phyloP scores from a whole-genome alignment of 1,140 invertebrate genomes.

The Brachionus sp. region DNA sequence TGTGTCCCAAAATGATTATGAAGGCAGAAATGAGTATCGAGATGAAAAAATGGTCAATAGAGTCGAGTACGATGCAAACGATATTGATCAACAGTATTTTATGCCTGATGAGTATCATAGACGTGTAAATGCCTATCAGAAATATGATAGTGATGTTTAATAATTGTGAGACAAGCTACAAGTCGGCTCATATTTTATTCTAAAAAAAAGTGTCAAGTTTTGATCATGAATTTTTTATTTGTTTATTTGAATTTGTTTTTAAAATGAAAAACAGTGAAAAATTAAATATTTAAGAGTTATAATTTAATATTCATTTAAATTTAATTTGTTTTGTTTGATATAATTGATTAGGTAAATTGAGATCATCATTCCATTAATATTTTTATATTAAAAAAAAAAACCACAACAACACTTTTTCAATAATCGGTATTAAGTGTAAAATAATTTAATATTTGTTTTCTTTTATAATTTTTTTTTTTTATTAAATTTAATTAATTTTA shows the following conservation, averaged over 20 bases:
- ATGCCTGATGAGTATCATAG: not conserved
- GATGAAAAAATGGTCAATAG: conserved; percentile 11
- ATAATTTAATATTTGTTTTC: not conserved
- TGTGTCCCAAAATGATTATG: not conserved
- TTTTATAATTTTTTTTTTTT: not conserved
- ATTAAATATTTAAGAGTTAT: not conserved
- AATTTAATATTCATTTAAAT: not conserved
- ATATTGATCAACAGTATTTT: conserved; percentile 16
- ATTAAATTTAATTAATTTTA: not conserved
- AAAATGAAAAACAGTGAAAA: not conserved
- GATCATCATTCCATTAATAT: not conserved
- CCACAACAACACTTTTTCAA: not conserved
- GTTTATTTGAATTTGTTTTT: too few relatives aligned
- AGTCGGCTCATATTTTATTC: not conserved
- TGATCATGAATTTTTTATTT: too few relatives aligned
- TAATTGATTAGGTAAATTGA: too few relatives aligned
- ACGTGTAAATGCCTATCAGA: not conserved
- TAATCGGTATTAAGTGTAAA: not conserved
- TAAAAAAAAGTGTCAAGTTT: not conserved
- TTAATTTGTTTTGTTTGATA: not conserved
- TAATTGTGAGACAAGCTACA: not conserved
- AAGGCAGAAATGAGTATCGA: not conserved
- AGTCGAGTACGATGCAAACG: not conserved
- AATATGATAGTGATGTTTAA: conserved; percentile 39
- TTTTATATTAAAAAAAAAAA: too few relatives aligned